phyloP scores from a whole-genome alignment of 2,888 invertebrate species.

The Leptopilina drosophilae region DNA sequence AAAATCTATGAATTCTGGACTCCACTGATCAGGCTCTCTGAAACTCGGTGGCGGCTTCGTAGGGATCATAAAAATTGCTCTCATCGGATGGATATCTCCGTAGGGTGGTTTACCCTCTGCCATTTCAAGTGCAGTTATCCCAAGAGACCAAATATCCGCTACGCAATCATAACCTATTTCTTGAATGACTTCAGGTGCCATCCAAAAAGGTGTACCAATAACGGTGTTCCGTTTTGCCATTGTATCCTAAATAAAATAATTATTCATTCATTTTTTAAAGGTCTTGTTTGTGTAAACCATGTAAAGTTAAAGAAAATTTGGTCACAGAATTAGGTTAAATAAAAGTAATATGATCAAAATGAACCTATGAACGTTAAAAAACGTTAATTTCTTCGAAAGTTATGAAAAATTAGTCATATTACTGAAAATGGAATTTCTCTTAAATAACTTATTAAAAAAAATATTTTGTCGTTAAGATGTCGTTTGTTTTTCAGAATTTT shows the following conservation, averaged over 20 bases:
- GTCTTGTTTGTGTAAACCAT: no score
- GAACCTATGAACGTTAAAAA: no score
- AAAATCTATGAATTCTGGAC: slow-evolving; percentile 97
- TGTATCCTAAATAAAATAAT: slow-evolving; percentile 83
- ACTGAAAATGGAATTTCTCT: no score
- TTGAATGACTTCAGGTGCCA: slow-evolving; percentile 99
- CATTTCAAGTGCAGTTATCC: slow-evolving; percentile 99
- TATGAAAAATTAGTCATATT: no score
- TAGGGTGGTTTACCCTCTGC: slow-evolving; percentile 98
- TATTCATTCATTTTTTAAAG: neutral
- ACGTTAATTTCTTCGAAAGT: no score
- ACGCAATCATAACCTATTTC: slow-evolving; percentile 99
- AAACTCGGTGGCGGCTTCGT: slow-evolving; percentile 99
- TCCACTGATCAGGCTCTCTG: slow-evolving; percentile 97
- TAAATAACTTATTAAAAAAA: no score
- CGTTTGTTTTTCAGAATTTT: no score
- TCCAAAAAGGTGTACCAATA: slow-evolving; percentile 98
- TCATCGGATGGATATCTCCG: slow-evolving; percentile 96
- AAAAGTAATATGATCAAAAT: no score
- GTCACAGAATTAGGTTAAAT: no score
- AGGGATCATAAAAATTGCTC: slow-evolving; percentile 99
- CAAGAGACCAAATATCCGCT: slow-evolving; percentile 98
- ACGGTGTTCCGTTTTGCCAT: slow-evolving; percentile 98
- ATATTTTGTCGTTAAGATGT: no score
- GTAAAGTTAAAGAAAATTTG: no score